Percentiles rank a stretch among this genome's conserved stretches.
Conservation (phyloP, 2,113 vertebrate genomes). For the Otis tarda region DNA sequence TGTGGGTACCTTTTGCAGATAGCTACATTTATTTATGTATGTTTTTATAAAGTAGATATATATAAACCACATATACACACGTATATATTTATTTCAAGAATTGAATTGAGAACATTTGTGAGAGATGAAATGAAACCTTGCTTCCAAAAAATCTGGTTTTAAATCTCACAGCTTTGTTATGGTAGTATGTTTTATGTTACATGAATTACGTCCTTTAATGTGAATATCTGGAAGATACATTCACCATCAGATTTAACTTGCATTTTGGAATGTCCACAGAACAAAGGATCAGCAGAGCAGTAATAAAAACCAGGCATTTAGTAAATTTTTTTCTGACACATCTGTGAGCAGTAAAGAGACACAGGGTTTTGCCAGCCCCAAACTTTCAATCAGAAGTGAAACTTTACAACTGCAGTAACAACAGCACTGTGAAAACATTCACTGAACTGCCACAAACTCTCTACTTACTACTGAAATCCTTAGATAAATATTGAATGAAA, state of each 20-base stretch:
- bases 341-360: conserved; percentile 69
- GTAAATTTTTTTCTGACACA: conserved; percentile 64
- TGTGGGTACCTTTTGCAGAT: neutral
- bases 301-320: conserved; percentile 65
- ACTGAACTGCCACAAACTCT: conserved; percentile 66
- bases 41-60: neutral
- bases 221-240: conserved; percentile 67
- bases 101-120: conserved; percentile 25
- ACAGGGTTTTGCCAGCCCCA: conserved; percentile 53
- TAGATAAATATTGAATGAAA: conserved; percentile 71
- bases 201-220: conserved; percentile 53
- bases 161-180: conserved; percentile 47
- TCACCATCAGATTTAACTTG: conserved; percentile 28
- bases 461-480: conserved; percentile 68
- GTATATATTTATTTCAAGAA: neutral
- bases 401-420: conserved; percentile 68
- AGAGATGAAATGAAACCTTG: conserved; percentile 27
- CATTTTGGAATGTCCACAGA: conserved; percentile 58
- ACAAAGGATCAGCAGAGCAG: conserved; percentile 44
- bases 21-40: neutral
- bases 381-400: conserved; percentile 60
- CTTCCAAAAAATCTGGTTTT: conserved; percentile 38
- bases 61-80: neutral
- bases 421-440: conserved; percentile 66
- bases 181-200: conserved; percentile 58